Evolutionary conservation across 2,888 invertebrate species (phyloP), one percentile per base, ranked within the genome.

Genomic region (Epinotia bilunana): DNA sequence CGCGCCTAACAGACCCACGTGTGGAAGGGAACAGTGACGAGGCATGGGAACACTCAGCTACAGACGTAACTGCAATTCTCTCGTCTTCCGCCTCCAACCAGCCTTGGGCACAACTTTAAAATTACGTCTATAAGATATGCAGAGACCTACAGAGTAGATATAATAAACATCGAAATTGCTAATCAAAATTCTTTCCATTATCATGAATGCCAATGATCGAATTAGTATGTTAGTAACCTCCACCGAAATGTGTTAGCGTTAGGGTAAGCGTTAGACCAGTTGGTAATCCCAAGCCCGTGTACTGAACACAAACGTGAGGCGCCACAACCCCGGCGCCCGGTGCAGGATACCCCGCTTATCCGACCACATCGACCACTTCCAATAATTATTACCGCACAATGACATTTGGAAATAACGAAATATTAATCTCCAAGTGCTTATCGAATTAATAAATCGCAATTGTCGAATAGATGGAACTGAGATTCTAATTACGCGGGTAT

Each of bases 261-360:
- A 77, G 78, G 74, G 73, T 72, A 87, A 87, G 86, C 86, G 79
- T 83, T 83, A 84, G 82, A 83, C 80, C 83, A 85, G 76, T 80
- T 79, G 77, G 79, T 84, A 86, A 86, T 87, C 86, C 86, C 80
- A 79, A 80, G 74, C 67, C 79, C 82, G 81, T 72, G 75, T 74
- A 70, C 69, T 74, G 71, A 71, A 68, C 73, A 73, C 63, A 72
- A 72, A 87, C 88, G 87, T 87, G 88, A 88, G 87, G 85, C 87
- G 89, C 89, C 89, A 85, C 87, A 88, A 87, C 89, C 89, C 74
- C 61, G 70, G 58, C 69, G 46, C 82, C 88, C 85, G 81, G 92
- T 92, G 92, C 91, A 86, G 88, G 84, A 82, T 82, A 81, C 84
- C 85, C 84, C 92, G 88, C 90, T 92, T 93, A 93, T 92, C 93